Percentiles rank a stretch among this genome's conserved stretches.
Conservation (phyloP, 2,113 vertebrate species). For the Tupaia tana region DNA sequence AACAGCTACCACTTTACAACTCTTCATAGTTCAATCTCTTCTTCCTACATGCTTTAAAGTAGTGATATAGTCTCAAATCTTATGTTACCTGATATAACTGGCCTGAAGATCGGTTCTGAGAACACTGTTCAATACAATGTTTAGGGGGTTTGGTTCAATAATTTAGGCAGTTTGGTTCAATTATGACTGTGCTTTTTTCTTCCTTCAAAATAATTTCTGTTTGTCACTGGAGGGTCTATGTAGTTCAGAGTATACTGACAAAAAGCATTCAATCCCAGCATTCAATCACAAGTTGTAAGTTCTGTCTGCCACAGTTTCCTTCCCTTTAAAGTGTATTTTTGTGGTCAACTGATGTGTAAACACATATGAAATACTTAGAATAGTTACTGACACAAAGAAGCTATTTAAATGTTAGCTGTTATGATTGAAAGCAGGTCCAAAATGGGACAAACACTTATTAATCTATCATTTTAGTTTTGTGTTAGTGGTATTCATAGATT, state of each 20-base stretch:
- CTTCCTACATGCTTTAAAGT: not conserved
- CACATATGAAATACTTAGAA: not conserved
- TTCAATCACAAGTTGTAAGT: not conserved
- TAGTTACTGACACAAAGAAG: not conserved
- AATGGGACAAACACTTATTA: not conserved
- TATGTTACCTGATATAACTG: not conserved
- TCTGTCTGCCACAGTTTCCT: not conserved
- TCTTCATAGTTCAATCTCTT: not conserved
- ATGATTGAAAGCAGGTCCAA: not conserved
- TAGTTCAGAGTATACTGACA: not conserved
- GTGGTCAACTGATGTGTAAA: not conserved
- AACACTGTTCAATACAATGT: not conserved
- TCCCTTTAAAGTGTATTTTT: not conserved
- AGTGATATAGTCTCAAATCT: not conserved
- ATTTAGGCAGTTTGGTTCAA: not conserved
- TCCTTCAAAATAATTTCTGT: not conserved
- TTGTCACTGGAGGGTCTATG: not conserved
- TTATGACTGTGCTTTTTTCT: not conserved
- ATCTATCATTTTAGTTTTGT: constrained; percentile 25
- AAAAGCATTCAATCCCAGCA: not conserved
- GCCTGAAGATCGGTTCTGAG: not conserved
- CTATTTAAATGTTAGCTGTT: not conserved
- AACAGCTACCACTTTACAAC: not conserved
- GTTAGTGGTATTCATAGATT: not conserved
- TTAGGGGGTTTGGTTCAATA: not conserved